Conservation (phyloP, 2,888 invertebrate genomes). For the Drosophila histrio region DNA sequence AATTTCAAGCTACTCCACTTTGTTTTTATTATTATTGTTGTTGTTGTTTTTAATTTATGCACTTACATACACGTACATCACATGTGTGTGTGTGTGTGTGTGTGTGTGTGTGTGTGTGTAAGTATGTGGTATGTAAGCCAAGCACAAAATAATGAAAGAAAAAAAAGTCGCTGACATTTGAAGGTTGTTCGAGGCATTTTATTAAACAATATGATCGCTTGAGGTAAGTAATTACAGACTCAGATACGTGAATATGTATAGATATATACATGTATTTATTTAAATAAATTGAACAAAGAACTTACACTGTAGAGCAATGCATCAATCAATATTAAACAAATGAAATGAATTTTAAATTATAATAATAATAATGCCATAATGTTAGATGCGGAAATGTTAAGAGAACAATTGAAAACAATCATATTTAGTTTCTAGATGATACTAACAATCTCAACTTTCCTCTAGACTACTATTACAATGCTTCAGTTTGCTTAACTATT, state of each 20-base stretch:
- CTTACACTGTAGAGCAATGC: not conserved
- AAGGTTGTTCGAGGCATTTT: conserved; percentile 64
- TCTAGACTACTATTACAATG: not conserved
- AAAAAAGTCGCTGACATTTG: conserved; percentile 72
- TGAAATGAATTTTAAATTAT: conserved; percentile 4
- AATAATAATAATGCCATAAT: conserved; percentile 3
- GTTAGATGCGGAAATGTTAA: conserved; percentile 28
- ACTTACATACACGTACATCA: conserved; percentile 42
- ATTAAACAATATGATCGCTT: conserved; percentile 49
- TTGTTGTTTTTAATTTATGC: conserved; percentile 48
- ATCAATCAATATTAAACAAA: conserved; percentile 11
- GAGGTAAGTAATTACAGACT: conserved; percentile 25
- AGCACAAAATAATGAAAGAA: conserved; percentile 38
- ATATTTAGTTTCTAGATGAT: not conserved
- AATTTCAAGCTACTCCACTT: conserved; percentile 54
- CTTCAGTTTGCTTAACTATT: not conserved
- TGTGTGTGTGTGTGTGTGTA: conserved; percentile 2
- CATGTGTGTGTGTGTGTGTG: conserved; percentile 2
- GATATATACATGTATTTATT: conserved; percentile 22
- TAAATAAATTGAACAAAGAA: conserved; percentile 37
- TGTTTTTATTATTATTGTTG: conserved; percentile 29
- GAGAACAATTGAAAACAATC: not conserved
- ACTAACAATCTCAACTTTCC: conserved; percentile 4
- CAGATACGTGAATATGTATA: conserved; percentile 9
- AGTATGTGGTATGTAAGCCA: conserved; percentile 43